Evolutionary conservation across 2,888 invertebrate species (phyloP), one percentile per base, ranked within the genome.

Genomic region (Schizotus pectinicornis): DNA sequence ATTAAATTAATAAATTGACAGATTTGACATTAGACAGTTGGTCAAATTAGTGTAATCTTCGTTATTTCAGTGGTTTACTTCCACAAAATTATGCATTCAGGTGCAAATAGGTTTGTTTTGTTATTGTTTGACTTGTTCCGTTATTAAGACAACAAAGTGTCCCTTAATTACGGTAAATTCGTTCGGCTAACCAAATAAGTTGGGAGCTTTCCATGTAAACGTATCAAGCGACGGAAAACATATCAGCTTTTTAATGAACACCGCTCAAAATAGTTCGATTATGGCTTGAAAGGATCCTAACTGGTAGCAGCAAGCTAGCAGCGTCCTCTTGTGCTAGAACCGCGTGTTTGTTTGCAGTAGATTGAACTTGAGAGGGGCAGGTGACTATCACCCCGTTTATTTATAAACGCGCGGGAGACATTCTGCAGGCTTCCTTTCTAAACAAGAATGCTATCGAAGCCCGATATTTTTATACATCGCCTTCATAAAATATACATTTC

Each of bases 341-440:
- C 67, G 63, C 61, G 60, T 65, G 68, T 70, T 70, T 72, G 73
- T 73, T 74, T 73, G 72, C 66, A 68, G 68, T 73, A 71, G 69
- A 74, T 70, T 67, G 67, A 74, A 70, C 67, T 68, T 67, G 71
- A 71, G 71, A 69, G 71, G 72, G 73, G 74, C 74, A 75, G 72
- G 74, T 75, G 74, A 75, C 67, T 74, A 74, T 72, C 73, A 74
- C 71, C 71, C 71, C 68, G 74, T 75, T 75, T 77, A 76, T 76
- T 76, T 77, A 75, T 77, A 77, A 72, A 70, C 71, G 70, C 68
- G 70, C 70, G 71, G 73, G 73, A 75, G 77, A 78, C 75, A 76
- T 75, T 75, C 70, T 70, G 73, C 77, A 78, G 77, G 69, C 74
- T 72, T 73, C 74, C 69, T 73, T 69, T 73, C 67, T 74, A 77